phyloP scores from a whole-genome alignment of 2,888 invertebrate genomes.

The Phania funesta region DNA sequence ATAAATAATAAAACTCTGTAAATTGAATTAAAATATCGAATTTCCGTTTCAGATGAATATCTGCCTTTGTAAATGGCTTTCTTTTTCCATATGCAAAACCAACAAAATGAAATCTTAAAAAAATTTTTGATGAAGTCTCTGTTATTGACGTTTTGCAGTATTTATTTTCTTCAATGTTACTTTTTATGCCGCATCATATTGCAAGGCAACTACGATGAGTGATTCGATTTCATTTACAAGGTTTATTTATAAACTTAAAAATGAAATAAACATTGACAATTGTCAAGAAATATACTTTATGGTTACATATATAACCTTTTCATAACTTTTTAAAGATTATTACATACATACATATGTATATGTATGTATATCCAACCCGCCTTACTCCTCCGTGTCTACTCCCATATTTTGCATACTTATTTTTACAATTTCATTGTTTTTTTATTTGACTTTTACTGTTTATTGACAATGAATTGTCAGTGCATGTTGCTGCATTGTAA shows the following conservation, averaged over 20 bases:
- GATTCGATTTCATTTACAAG: constrained; percentile 20
- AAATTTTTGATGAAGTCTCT: constrained; percentile 16
- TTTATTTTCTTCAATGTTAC: not conserved
- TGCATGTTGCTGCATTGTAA: constrained; percentile 52
- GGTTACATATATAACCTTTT: constrained; percentile 48
- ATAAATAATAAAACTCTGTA: too few species aligned
- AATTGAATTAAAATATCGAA: too few species aligned
- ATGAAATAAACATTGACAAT: constrained; percentile 51
- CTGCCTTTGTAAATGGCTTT: not conserved
- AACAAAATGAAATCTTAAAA: not conserved
- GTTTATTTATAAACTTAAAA: constrained; percentile 24
- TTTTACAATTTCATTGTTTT: constrained; percentile 1
- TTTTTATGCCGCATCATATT: constrained; percentile 6
- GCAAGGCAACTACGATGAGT: not conserved
- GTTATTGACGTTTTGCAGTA: constrained; percentile 2
- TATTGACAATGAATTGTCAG: constrained; percentile 66
- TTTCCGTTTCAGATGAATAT: constrained; percentile 18
- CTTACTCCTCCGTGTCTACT: not conserved
- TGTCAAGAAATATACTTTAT: constrained; percentile 54
- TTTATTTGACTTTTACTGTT: constrained; percentile 50
- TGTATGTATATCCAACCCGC: not conserved
- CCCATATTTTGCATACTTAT: constrained; percentile 28
- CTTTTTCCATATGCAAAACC: not conserved
- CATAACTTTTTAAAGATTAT: constrained; percentile 28
- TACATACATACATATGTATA: not conserved